These are phyloP conservation scores for Trachelus iudaicus DNA, from an alignment of 2,888 invertebrate species.

Conservation along the genomic window DNA sequence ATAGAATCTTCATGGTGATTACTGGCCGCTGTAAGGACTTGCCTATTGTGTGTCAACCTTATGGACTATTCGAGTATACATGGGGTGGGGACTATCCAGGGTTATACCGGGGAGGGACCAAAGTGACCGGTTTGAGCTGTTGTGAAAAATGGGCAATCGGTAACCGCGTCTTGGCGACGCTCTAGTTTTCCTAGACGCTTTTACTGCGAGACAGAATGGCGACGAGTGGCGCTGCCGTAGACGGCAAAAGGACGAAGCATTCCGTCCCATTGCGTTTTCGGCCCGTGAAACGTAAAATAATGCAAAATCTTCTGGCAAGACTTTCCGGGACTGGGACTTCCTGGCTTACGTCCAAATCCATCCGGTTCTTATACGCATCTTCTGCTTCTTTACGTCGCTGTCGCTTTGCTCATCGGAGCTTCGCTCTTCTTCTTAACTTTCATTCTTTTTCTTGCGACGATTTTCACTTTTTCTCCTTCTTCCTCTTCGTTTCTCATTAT, in stretches of 20 bases:
- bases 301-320: constrained; percentile 36
- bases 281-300: constrained; percentile 28
- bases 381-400: background rate
- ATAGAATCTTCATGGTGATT: background rate
- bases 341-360: constrained; percentile 30
- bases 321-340: constrained; percentile 1
- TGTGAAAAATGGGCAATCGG: no score
- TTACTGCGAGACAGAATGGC: no score
- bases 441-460: constrained; percentile 16
- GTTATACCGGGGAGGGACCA: no score
- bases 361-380: constrained; percentile 25
- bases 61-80: background rate
- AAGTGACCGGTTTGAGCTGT: no score
- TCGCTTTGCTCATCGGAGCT: background rate
- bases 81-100: background rate
- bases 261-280: constrained; percentile 27
- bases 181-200: background rate
- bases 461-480: constrained; percentile 26
- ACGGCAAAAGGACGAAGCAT: background rate
- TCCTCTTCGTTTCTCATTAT: background rate
- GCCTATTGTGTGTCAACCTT: background rate
- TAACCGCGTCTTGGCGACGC: no score
- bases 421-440: constrained; percentile 1
- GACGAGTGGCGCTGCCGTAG: background rate
- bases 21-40: background rate